Evolutionary conservation across 2,113 vertebrate genomes (phyloP).

Genomic region (Galbula dea): DNA sequence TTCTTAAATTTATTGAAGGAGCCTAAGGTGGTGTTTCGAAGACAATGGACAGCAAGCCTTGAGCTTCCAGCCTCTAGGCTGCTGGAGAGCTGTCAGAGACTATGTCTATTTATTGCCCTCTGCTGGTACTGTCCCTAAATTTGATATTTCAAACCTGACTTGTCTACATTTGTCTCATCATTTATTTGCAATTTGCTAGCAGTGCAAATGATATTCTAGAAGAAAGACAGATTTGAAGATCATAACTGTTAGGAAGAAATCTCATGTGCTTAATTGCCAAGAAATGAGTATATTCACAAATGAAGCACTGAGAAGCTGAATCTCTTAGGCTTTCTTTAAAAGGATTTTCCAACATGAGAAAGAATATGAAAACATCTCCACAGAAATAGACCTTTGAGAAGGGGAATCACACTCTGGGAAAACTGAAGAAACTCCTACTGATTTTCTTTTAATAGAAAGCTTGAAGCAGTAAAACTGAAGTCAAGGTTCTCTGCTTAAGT

Average conservation of each 20-base stretch:
- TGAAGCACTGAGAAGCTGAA: not conserved
- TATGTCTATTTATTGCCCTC: constrained; percentile 34
- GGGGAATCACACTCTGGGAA: not conserved
- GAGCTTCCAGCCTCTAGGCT: not conserved
- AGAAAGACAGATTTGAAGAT: not conserved
- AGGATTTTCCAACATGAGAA: not conserved
- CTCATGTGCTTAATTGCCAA: not conserved
- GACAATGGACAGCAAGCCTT: not conserved
- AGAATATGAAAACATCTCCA: not conserved
- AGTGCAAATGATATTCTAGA: not conserved
- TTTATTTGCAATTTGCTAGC: not conserved
- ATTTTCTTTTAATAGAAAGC: not conserved
- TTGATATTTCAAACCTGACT: not conserved
- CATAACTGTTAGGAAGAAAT: not conserved
- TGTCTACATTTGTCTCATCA: not conserved
- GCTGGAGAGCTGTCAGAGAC: not conserved
- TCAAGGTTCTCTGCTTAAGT: not conserved
- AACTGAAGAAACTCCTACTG: not conserved
- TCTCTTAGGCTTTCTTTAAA: not conserved
- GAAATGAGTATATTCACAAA: not conserved
- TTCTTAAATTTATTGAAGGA: not conserved
- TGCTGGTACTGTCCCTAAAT: constrained; percentile 1
- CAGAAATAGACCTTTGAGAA: not conserved
- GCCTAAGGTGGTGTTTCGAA: not conserved
- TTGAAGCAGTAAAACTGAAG: not conserved